Base-by-base conservation (phyloP, 2,888 invertebrate species). In the Rotaria socialis region DNA sequence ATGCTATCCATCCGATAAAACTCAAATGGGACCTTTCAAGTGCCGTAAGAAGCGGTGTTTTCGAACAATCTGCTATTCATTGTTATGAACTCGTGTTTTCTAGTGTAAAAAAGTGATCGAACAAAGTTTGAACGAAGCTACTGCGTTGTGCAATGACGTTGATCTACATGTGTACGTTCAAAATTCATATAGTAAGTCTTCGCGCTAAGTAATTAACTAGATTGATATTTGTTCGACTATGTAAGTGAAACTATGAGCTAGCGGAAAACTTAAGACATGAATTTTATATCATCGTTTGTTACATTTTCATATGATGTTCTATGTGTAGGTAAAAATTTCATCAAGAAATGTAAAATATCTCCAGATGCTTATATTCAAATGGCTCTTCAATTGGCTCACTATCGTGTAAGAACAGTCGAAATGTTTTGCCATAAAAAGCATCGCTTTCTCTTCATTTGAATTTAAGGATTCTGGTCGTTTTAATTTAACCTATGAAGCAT, bases 281-380 rank as follows among this genome's bases (percentile, higher is more conserved):
- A 47, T 47, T 47, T 35, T 35, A 35, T 35, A 35, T 35, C 35
- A 35, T 35, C 35, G 2, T 2, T 35, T 2, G 35, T 35, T 35
- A 35, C 35, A 35, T 35, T 35, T 35, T 1, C 35, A 35, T 35
- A 35, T 35, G 35, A 35, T 35, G 35, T 35, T 50, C 50, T 52
- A 3, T 52, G 14, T 16, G 4, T 52, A 52, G 97, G 98, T 0
- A 96, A 96, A 89, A 95, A 95, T 88, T 96, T 95, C 91, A 95
- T 97, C 89, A 99, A 99, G 91, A 93, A 94, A 0, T 95, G 95
- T 90, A 94, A 94, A 91, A 94, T 96, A 90, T 97, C 97, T 91
- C 99, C 99, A 0, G 99, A 99, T 91, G 97, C 95, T 85, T 99
- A 95, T 92, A 94, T 97, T 88, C 99, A 99, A 92, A 93, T 99